Conservation (phyloP, 1,140 invertebrate species). For the Ceratina calcarata region DNA sequence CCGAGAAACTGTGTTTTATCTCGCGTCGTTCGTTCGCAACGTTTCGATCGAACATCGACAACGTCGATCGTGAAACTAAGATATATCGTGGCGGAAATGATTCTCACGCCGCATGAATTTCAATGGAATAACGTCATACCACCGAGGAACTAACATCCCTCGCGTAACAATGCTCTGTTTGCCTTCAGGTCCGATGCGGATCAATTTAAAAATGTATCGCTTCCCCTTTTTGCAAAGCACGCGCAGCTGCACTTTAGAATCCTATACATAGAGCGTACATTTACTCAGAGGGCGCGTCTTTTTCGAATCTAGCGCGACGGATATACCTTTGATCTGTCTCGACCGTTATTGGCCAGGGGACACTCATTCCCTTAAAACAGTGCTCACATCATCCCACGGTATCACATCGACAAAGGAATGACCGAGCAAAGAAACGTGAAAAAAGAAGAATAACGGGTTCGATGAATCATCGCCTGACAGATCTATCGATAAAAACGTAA, state of each 20-base stretch:
- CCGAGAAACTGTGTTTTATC: not conserved
- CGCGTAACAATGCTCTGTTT: not conserved
- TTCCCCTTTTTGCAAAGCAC: conserved; percentile 36
- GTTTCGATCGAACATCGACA: not conserved
- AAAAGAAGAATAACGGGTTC: too few species aligned
- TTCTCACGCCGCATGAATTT: not conserved
- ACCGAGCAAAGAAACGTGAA: too few species aligned
- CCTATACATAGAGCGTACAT: conserved; percentile 30
- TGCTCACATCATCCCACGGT: not conserved
- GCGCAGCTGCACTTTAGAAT: conserved; percentile 36
- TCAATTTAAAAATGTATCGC: conserved; percentile 28
- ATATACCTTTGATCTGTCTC: conserved; percentile 33
- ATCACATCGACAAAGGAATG: too few species aligned
- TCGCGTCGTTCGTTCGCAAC: too few species aligned
- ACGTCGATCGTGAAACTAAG: not conserved
- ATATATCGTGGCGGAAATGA: not conserved
- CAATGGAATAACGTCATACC: not conserved
- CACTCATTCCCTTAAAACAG: conserved; percentile 9
- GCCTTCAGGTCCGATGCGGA: not conserved
- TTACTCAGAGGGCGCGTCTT: conserved; percentile 36
- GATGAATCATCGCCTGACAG: too few species aligned
- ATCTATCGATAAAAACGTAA: not conserved
- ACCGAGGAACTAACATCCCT: not conserved
- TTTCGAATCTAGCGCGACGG: conserved; percentile 40
- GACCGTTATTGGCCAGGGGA: conserved; percentile 34